Evolutionary conservation across 2,113 vertebrate genomes (phyloP), one percentile per base, ranked within the genome.

Genomic region (Heterotilapia buettikoferi): DNA sequence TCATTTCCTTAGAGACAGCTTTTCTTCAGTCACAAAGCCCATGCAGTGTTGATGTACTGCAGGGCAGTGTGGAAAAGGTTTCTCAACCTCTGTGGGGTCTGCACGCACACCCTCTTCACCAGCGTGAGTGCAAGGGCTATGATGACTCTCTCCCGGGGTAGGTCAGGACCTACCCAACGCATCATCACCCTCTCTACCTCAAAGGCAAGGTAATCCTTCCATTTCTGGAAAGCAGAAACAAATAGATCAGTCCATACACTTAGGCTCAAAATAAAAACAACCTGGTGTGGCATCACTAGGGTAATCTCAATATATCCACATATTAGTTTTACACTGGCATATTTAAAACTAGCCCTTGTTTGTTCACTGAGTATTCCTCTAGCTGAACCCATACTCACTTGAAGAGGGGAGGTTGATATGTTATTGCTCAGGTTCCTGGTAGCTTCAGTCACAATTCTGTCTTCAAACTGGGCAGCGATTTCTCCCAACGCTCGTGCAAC

Each of bases 121-220:
- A 99, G 53, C 2, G 97, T 88, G 95, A 99, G 96, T 7, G 97
- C 91, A 56, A 98, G 80, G 59, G 97, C 93, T 88, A 98, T 8
- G 29, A 84, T 76, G 52, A 97, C 91, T 43, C 93, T 96, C 91
- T 99, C 98, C 9, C 82, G 88, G 6, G 93, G 88, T 9, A 96
- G 86, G 0, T 96, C 95, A 88, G 97, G 88, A 33, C 94, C 96
- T 19, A 9, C 95, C 85, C 18, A 82, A 59, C 3, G 45, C 11
- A 3, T 18, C 24, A 97, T 85, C 7, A 88, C n/a, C 3, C 40
- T 7, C 1, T 94, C 18, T 86, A 99, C 95, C 0, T 89, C 95
- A 0, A 10, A 1, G 0, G 86, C 84, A 9, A 99, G 92, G 43
- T 79, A 50, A 3, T 1, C n/a, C 2, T 5, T 93, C 94, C 96